These are phyloP conservation scores for Hedya salicella DNA, from an alignment of 2,888 invertebrate species.

Conservation along the genomic window DNA sequence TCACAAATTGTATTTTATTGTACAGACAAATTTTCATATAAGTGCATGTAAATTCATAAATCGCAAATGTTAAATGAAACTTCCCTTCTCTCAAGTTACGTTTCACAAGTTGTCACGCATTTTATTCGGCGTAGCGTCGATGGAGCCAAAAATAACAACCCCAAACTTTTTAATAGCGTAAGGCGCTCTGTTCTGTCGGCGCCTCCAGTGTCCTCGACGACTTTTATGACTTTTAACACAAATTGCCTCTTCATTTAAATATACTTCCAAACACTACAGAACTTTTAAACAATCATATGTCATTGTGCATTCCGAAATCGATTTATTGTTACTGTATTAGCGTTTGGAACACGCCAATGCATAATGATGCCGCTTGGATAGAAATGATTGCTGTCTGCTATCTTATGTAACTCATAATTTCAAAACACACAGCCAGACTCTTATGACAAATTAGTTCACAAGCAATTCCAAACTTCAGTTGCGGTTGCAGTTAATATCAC, in stretches of 20 bases:
- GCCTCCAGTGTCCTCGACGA: slow-evolving; percentile 69
- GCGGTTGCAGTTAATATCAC: slow-evolving; percentile 46
- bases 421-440: no score
- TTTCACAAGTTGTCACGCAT: slow-evolving; percentile 71
- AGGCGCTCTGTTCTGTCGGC: slow-evolving; percentile 63
- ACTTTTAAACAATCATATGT: background rate
- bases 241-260: slow-evolving; percentile 74
- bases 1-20: no score
- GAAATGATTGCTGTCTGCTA: background rate
- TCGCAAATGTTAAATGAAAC: slow-evolving; percentile 9
- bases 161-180: slow-evolving; percentile 78
- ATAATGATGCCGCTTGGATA: background rate
- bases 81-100: slow-evolving; percentile 35
- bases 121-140: slow-evolving; percentile 54
- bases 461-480: slow-evolving; percentile 26
- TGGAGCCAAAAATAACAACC: slow-evolving; percentile 77
- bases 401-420: background rate
- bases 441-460: slow-evolving; percentile 17
- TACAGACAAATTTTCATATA: no score
- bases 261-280: slow-evolving; percentile 48
- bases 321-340: background rate
- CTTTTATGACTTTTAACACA: slow-evolving; percentile 77
- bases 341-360: background rate
- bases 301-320: background rate
- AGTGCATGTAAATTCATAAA: background rate